Evolutionary conservation across 2,797 vertebrate species (phyloP).

Genomic region (Sebastes vulpes): DNA sequence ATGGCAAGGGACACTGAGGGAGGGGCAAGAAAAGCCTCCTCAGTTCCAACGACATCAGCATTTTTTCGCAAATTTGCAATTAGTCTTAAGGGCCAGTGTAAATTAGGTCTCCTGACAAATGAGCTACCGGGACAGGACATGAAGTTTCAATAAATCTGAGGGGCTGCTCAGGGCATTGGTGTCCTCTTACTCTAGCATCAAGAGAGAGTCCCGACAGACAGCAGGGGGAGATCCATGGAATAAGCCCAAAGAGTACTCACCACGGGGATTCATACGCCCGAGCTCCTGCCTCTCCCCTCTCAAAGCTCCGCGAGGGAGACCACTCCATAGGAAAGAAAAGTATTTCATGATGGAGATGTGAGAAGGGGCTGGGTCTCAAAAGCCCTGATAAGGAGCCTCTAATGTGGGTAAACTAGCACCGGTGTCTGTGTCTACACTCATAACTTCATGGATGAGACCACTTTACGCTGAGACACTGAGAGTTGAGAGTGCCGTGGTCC

Average conservation of each 20-base stretch:
- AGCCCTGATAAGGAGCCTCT: slow-evolving; percentile 75
- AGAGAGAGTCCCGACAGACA: slow-evolving; percentile 70
- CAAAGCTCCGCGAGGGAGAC: slow-evolving; percentile 49
- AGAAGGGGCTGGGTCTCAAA: slow-evolving; percentile 66
- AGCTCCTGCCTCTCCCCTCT: slow-evolving; percentile 54
- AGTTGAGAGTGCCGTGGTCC: slow-evolving; percentile 75
- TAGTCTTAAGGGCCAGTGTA: slow-evolving; percentile 99
- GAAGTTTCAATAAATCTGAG: slow-evolving; percentile 89
- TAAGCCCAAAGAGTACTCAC: slow-evolving; percentile 63
- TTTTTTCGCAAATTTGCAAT: slow-evolving; percentile 99
- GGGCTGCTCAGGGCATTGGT: slow-evolving; percentile 74
- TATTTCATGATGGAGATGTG: slow-evolving; percentile 70
- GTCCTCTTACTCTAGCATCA: slow-evolving; percentile 76
- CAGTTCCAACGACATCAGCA: slow-evolving; percentile 98
- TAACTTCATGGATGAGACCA: slow-evolving; percentile 81
- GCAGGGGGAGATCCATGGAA: slow-evolving; percentile 48
- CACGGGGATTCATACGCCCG: slow-evolving; percentile 53
- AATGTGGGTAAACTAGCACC: slow-evolving; percentile 76
- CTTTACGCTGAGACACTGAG: slow-evolving; percentile 76
- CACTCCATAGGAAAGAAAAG: slow-evolving; percentile 48
- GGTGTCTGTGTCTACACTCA: slow-evolving; percentile 70
- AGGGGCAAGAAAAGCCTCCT: slow-evolving; percentile 76
- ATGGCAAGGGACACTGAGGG: slow-evolving; percentile 95
- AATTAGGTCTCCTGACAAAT: slow-evolving; percentile 99
- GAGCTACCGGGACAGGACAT: slow-evolving; percentile 94